Evolutionary conservation across 2,888 invertebrate species (phyloP), one percentile per base, ranked within the genome.

Genomic region (Platycnemis pennipes): DNA sequence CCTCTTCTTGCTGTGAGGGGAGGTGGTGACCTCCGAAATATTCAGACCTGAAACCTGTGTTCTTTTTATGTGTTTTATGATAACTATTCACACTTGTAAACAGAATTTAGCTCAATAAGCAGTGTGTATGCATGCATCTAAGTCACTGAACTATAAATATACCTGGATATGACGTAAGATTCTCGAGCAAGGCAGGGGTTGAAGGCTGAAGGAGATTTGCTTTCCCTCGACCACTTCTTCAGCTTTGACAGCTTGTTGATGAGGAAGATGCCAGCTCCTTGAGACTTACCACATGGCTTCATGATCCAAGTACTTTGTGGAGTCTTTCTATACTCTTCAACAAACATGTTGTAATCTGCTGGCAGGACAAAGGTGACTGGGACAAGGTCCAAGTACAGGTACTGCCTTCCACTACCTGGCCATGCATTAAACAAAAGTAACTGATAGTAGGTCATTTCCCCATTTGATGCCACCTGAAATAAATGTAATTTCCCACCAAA

Each of bases 291-390:
- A 96, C 99, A 99, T 0, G 99, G 99, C 96, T 99, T 99, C 98
- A 99, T 99, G 95, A 99, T 99, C 99, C 99, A 99, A 0, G 99
- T 99, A 95, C 98, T 98, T 96, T 98, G 98, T 0, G 99, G 99
- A 95, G 98, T 98, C 96, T 99, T 99, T 94, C 99, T 97, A 96
- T 99, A 99, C 96, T 99, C 99, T 96, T 99, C 99, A 1, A 99
- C 99, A 96, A 99, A 99, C 98, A 99, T 98, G 96, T 99, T 99
- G 96, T 99, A 99, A 96, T 99, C 99, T 96, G 99, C 98, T 2
- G 99, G 99, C 94, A 99, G 97, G 69, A 99, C 98, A 96, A 99
- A 99, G 0, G 99, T 99, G 42, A 98, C 97, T 0, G 99, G 99
- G 95, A 99, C 98, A 95, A 99, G 99, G 96, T 99, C 99, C 96